Evolutionary conservation across 2,113 vertebrate genomes (phyloP).

Genomic region (Pseudorectes ferrugineus): DNA sequence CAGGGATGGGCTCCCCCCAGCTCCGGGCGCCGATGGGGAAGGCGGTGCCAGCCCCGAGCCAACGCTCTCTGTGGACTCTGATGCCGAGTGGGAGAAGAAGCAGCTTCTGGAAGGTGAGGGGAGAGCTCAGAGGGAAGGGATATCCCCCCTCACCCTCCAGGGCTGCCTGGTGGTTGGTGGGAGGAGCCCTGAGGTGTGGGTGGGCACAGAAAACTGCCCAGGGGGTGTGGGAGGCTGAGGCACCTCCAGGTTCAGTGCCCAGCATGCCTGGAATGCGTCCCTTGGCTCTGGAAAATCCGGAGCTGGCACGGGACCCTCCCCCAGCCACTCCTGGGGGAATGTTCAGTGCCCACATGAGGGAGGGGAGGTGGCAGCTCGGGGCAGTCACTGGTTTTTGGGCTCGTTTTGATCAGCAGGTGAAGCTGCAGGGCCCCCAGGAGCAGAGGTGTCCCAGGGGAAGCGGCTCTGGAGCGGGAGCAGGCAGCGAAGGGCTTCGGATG

Average conservation of each 20-base stretch:
- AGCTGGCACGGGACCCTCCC: background rate
- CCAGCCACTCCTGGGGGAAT: background rate
- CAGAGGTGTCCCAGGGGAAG: background rate
- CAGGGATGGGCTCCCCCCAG: background rate
- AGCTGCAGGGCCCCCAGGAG: background rate
- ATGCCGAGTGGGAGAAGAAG: background rate
- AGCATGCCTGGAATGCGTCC: background rate
- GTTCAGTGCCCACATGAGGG: background rate
- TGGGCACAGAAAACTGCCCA: background rate
- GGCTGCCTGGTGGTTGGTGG: background rate
- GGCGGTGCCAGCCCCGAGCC: background rate
- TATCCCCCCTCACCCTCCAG: background rate
- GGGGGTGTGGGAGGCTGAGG: background rate
- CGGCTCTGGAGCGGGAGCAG: background rate
- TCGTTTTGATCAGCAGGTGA: background rate
- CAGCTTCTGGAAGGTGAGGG: background rate
- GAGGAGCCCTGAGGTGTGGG: background rate
- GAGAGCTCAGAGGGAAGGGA: background rate
- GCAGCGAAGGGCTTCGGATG: accelerated
- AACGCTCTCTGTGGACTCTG: accelerated
- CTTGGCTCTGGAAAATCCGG: background rate
- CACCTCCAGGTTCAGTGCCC: background rate
- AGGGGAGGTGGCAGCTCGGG: background rate
- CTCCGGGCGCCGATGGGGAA: background rate
- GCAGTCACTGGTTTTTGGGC: background rate